Evolutionary conservation across 1,140 invertebrate species (phyloP), one percentile per base, ranked within the genome.

Genomic region (Drosophila lacertosa): DNA sequence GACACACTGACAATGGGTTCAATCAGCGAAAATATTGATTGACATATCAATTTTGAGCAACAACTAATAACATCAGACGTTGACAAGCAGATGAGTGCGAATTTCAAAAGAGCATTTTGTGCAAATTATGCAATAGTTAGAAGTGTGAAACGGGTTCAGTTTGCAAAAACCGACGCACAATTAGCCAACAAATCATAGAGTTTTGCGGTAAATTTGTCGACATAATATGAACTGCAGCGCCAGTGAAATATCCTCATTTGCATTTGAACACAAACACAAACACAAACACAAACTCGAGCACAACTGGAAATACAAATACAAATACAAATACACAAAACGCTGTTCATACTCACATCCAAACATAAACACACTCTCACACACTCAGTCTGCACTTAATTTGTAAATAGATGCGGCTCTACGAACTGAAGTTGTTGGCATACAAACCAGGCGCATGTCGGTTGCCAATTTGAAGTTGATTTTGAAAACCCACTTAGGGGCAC

Each of bases 21-120:
- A 71, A 81, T 80, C 77, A 73, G 57, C 48, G 51, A 73, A 81
- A 32, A 77, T 80, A 82, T 77, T 83, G 80, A 83, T 83, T 84
- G 79, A 79, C 80, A 79, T 83, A 79, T 79, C 80, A 64, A 63
- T 74, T 53, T 70, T 42, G 51, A 40, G 45, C 26, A 26, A 15
- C 37, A 24, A 32, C 35, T 16, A 53, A 45, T 20, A 54, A 18
- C 7, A 26, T 29, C 9, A 18, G 20, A 29, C 42, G 32, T 24
- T 53, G 75, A 57, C 58, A 57, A 16, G n/a, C 50, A 47, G 58
- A 58, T 48, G 76, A 64, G 71, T 79, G 79, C 22, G 62, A 79
- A 68, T 79, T 83, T 58, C 66, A 75, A 84, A 72, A 68, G 79
- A 60, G 66, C 66, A 72, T 63, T 65, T 40, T 18, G 20, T 22